Conservation (phyloP, 2,888 invertebrate species). For the Rosalia funebris region DNA sequence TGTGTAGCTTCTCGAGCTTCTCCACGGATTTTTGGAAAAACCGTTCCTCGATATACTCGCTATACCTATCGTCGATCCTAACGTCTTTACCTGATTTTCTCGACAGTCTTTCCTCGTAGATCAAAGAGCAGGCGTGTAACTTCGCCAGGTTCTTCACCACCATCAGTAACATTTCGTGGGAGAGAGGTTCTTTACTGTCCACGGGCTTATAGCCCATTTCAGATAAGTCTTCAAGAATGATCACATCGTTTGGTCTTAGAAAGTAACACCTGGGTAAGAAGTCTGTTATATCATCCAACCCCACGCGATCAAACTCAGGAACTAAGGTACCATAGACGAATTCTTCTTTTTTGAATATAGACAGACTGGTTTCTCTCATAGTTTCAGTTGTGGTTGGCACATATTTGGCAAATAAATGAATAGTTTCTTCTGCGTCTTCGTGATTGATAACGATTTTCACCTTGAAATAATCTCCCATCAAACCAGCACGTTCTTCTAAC, state of each 20-base stretch:
- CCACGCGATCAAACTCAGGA: constrained; percentile 53
- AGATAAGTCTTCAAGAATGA: constrained; percentile 61
- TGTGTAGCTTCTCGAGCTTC: neutral
- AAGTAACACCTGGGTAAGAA: constrained; percentile 59
- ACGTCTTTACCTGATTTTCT: constrained; percentile 37
- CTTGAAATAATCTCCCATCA: constrained; percentile 22
- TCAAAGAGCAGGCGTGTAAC: constrained; percentile 55
- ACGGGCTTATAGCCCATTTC: constrained; percentile 32
- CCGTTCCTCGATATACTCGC: neutral
- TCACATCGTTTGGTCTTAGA: constrained; percentile 51
- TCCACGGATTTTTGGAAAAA: neutral
- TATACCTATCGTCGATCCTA: constrained; percentile 51
- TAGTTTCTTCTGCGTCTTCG: constrained; percentile 20
- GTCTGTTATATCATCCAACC: constrained; percentile 41
- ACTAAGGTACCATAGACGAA: constrained; percentile 62
- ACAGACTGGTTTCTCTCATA: constrained; percentile 28
- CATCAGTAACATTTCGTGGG: constrained; percentile 43
- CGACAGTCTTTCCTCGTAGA: constrained; percentile 50
- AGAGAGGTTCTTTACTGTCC: constrained; percentile 28
- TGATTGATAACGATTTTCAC: constrained; percentile 37
- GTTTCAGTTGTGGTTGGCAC: constrained; percentile 41
- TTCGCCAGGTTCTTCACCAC: constrained; percentile 49
- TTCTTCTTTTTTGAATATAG: constrained; percentile 47
- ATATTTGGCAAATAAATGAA: constrained; percentile 50
- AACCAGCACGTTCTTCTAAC: constrained; percentile 46